These are phyloP conservation scores for Volucella zonaria DNA, from an alignment of 2,888 invertebrate genomes.

Conservation along the genomic window DNA sequence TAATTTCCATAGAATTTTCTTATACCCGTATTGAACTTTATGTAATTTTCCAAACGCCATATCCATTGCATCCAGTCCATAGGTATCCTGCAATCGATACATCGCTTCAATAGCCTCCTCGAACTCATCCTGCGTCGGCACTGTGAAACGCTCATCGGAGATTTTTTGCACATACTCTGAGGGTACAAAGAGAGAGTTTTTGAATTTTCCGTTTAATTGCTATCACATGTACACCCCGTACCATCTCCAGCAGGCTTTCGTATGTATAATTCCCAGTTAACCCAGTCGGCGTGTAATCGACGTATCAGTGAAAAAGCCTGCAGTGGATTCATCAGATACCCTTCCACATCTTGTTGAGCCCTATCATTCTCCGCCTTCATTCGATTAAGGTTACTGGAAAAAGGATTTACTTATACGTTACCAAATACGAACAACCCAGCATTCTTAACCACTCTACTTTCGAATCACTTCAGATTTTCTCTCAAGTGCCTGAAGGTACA, in stretches of 20 bases:
- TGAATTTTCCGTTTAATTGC: too few relatives aligned
- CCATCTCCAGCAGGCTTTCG: conserved; percentile 75
- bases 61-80: conserved; percentile 84
- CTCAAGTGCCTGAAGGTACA: conserved; percentile 77
- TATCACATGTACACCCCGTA: conserved; percentile 30
- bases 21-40: conserved; percentile 75
- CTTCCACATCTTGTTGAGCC: conserved; percentile 72
- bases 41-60: conserved; percentile 83
- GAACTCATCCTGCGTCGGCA: conserved; percentile 92
- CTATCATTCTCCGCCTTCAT: conserved; percentile 76
- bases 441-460: conserved; percentile 69
- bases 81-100: conserved; percentile 85
- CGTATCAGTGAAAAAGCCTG: conserved; percentile 78
- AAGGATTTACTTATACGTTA: neutral
- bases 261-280: conserved; percentile 77
- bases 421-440: neutral
- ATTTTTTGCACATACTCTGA: conserved; percentile 51
- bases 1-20: neutral
- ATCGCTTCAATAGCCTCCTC: conserved; percentile 95
- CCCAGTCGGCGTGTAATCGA: conserved; percentile 79
- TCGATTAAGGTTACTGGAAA: conserved; percentile 75
- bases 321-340: conserved; percentile 79
- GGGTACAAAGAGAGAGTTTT: neutral
- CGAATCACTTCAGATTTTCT: conserved; percentile 76
- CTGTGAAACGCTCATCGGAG: neutral